A percentile compares a stretch with the other conserved stretches of the same genome.
phyloP scores from a whole-genome alignment of 2,797 vertebrate species.

The Rachycentron canadum region DNA sequence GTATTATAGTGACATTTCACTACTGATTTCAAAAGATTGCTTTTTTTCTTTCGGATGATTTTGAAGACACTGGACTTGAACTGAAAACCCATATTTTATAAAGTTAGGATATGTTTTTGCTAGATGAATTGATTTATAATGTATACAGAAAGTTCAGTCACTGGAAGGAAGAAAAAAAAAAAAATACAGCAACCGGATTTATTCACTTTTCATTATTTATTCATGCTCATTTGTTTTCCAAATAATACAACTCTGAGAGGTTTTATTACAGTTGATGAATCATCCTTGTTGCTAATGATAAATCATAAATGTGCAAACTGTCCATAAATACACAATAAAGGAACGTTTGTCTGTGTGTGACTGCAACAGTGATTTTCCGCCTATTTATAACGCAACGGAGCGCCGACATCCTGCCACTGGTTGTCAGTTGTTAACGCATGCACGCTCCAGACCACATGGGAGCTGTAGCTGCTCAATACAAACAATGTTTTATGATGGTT shows the following conservation, averaged over 20 bases:
- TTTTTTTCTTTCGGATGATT: slow-evolving; percentile 61
- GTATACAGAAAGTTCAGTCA: slow-evolving; percentile 77
- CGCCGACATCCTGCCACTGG: not conserved
- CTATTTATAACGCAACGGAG: slow-evolving; percentile 52
- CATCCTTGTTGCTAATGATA: slow-evolving; percentile 79
- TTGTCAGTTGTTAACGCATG: not conserved
- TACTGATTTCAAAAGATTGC: slow-evolving; percentile 49
- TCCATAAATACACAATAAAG: slow-evolving; percentile 84
- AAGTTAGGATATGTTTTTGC: slow-evolving; percentile 77
- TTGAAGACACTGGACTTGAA: slow-evolving; percentile 77
- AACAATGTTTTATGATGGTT: slow-evolving; percentile 21
- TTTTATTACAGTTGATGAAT: slow-evolving; percentile 71
- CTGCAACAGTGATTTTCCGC: slow-evolving; percentile 73
- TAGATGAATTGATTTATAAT: slow-evolving; percentile 79
- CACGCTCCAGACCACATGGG: slow-evolving; percentile 9
- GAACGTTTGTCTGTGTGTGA: slow-evolving; percentile 81
- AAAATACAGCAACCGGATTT: slow-evolving; percentile 39
- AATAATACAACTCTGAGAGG: slow-evolving; percentile 70
- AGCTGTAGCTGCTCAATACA: slow-evolving; percentile 18
- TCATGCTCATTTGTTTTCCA: slow-evolving; percentile 70
- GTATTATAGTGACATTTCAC: slow-evolving; percentile 77
- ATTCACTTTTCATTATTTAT: slow-evolving; percentile 79
- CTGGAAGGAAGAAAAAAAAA: slow-evolving; percentile 65
- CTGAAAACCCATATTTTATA: slow-evolving; percentile 77
- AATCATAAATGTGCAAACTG: slow-evolving; percentile 83